A percentile compares a stretch with the other conserved stretches of the same genome.
phyloP scores from a whole-genome alignment of 2,113 vertebrate species.

The Pantherophis guttatus region DNA sequence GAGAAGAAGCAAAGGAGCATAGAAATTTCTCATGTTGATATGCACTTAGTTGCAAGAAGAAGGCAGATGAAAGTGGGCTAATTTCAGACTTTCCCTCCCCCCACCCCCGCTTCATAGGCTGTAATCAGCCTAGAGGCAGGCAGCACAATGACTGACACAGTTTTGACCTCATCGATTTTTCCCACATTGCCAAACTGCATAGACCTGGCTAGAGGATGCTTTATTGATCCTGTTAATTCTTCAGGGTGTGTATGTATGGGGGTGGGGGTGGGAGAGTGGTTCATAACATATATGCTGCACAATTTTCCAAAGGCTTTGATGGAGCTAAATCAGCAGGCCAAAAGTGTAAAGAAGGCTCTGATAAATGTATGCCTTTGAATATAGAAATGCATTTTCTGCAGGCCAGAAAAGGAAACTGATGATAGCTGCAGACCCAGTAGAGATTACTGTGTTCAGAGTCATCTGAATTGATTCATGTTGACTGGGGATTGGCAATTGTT shows the following conservation, averaged over 20 bases:
- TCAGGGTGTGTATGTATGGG: background rate
- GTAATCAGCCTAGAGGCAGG: background rate
- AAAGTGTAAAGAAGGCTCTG: background rate
- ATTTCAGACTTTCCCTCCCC: background rate
- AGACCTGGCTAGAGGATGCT: background rate
- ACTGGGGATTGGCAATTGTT: background rate
- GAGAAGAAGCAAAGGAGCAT: background rate
- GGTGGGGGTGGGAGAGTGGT: background rate
- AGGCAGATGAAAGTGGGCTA: background rate
- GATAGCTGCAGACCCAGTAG: background rate
- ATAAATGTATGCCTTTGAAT: background rate
- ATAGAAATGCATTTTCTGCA: background rate
- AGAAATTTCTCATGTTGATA: background rate
- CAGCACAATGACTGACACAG: background rate
- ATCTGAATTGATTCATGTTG: background rate
- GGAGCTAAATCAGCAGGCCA: background rate
- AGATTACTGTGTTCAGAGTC: background rate
- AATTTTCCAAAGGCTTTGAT: background rate
- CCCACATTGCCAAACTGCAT: background rate
- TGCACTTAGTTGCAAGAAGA: background rate
- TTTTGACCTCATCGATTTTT: conserved; percentile 5
- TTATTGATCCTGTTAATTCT: conserved; percentile 17
- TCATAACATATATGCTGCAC: background rate
- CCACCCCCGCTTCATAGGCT: background rate
- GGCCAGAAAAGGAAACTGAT: background rate